Evolutionary conservation across 2,113 vertebrate species (phyloP), one percentile per base, ranked within the genome.

Genomic region (Cryptotis parvus): DNA sequence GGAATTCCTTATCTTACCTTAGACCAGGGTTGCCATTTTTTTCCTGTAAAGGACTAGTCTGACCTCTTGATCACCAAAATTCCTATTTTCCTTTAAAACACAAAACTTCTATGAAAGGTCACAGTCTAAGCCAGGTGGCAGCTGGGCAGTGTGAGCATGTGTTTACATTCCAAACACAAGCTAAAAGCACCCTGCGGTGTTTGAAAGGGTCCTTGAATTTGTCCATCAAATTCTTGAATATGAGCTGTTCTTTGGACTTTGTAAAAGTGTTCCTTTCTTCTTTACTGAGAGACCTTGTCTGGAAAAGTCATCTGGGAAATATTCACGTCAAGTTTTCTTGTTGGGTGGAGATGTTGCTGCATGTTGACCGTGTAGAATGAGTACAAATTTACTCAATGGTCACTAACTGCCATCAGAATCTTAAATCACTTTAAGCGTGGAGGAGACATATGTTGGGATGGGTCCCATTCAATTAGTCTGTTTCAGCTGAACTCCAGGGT

Each of bases 121-220:
- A 94, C 41, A 45, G 37, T 37, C 52, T 80, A 65, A 91, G 26
- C 79, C 88, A 94, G 82, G 91, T 93, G 88, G 66, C 84, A 89
- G 75, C 87, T 74, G 63, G 84, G 76, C 75, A 86, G 68, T 87
- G 39, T 39, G 35, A 89, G 37, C 4, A 6, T 14, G 14, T 95
- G 68, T 96, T 97, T 96, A 93, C 86, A 92, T 96, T 96, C 91
- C 90, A 94, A 93, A 90, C 82, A 96, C 31, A 43, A 72, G 77
- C 76, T 41, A 24, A 55, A 83, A 91, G 91, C 85, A 89, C 84
- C 91, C 88, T n/a, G 55, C n/a, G 9, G 87, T 76, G 83, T 69
- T 77, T 89, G 90, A 74, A 88, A 87, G 89, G 79, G 18, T 52
- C 45, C 49, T 80, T 90, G 78, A 85, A 83, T 92, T 75, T 78